Evolutionary conservation across 2,888 invertebrate species (phyloP), one percentile per base, ranked within the genome.

Genomic region (Meta bourneti): DNA sequence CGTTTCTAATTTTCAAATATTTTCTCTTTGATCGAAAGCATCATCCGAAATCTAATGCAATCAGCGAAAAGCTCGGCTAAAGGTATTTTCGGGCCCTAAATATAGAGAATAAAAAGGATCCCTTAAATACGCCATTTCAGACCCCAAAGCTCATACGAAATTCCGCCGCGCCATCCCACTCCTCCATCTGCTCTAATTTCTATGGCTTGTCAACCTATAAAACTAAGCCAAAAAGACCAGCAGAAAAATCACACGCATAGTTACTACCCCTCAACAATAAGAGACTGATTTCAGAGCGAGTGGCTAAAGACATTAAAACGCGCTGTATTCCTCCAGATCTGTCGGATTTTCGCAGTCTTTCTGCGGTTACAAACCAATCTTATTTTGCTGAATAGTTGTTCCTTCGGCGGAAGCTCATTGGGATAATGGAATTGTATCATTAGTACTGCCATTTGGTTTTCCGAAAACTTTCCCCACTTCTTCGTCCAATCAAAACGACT

Each of bases 351-450:
- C 13, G 61, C 61, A 16, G 16, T 61, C 61, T 9, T 61, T 16
- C 61, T 61, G 61, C 61, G 61, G 61, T 61, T 9, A 9, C 61
- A 61, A 61, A 61, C 61, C 61, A 61, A 61, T 61, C 86, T 82
- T 86, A 87, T 91, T 91, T 84, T 78, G 86, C 87, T 87, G 87
- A 82, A 86, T 82, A 91, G 86, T 75, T 91, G 77, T 91, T 87
- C 91, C 13, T 72, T 49, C 54, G 48, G 71, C 86, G 82, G 91
- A 82, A 87, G 82, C 82, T 82, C 91, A 86, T 87, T 87, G 75
- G 49, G 86, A 82, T 91, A 91, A 91, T 91, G 91, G 91, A 87
- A 91, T 91, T 87, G 82, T 91, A 78, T 91, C 91, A 91, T 91
- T 91, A 91, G 86, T 91, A 48, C 85, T 77, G 82, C 82, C 86